A percentile compares a stretch with the other conserved stretches of the same genome.
These are phyloP conservation scores for Caradrina kadenii DNA, from an alignment of 2,888 invertebrate genomes.

Conservation along the genomic window DNA sequence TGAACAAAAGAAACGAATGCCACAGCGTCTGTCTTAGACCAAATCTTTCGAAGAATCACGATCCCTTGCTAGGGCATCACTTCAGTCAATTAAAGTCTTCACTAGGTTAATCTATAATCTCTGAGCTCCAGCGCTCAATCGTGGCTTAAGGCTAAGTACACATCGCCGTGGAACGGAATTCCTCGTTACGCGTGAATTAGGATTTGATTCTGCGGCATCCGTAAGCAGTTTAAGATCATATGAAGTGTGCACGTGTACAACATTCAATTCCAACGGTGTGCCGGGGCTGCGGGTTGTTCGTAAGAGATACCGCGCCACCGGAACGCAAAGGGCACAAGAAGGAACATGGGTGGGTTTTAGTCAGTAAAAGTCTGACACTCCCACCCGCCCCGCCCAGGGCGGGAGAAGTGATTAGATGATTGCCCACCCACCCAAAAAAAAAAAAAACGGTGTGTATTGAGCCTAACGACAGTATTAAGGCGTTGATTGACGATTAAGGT, in stretches of 20 bases:
- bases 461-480: slow-evolving; percentile 22
- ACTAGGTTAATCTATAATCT: slow-evolving; percentile 38
- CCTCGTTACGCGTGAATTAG: neutral
- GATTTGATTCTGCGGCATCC: neutral
- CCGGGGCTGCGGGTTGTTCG: no score
- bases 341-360: no score
- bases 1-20: neutral
- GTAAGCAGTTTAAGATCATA: no score
- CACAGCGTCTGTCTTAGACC: neutral
- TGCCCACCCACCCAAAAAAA: no score
- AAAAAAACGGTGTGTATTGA: neutral
- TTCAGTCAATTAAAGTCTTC: slow-evolving; percentile 27
- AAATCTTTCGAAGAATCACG: neutral
- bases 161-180: neutral
- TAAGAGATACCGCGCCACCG: no score
- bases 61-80: neutral
- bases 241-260: no score
- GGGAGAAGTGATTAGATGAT: no score
- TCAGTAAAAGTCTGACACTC: no score
- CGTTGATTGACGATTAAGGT: slow-evolving; percentile 52
- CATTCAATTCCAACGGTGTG: no score
- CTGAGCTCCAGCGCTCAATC: slow-evolving; percentile 8
- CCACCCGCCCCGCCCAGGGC: no score
- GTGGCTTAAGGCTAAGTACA: neutral
- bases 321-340: no score